Conservation (phyloP, 2,888 invertebrate species). For the Meiosimyza decipiens region DNA sequence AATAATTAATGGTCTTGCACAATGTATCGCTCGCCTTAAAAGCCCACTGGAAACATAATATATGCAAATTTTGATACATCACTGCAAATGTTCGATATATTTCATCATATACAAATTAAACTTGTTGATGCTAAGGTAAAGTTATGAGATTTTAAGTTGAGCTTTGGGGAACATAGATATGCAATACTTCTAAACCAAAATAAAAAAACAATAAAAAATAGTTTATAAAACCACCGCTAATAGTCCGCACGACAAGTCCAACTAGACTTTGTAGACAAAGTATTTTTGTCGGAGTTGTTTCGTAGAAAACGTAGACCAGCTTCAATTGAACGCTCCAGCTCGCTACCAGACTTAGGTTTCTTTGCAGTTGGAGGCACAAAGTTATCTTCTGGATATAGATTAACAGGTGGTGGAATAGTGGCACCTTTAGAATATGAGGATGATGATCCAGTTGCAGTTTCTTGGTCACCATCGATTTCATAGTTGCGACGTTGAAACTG, state of each 20-base stretch:
- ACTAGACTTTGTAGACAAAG: constrained; percentile 58
- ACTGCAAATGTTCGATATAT: too few species aligned
- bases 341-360: constrained; percentile 48
- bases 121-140: too few species aligned
- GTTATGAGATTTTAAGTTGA: too few species aligned
- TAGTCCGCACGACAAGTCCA: constrained; percentile 66
- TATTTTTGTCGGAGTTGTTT: constrained; percentile 68
- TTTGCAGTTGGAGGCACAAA: constrained; percentile 48
- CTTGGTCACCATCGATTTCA: constrained; percentile 14
- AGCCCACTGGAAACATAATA: too few species aligned
- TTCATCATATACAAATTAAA: too few species aligned
- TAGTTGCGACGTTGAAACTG: constrained; percentile 57
- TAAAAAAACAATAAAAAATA: too few species aligned
- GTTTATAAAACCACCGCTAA: constrained; percentile 40
- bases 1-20: too few species aligned
- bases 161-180: too few species aligned
- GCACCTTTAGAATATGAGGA: constrained; percentile 55
- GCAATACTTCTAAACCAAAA: too few species aligned
- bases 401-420: constrained; percentile 75
- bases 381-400: constrained; percentile 71
- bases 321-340: constrained; percentile 69
- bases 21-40: too few species aligned
- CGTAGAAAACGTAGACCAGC: constrained; percentile 70
- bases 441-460: constrained; percentile 1
- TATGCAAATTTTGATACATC: too few species aligned